Base-by-base conservation (phyloP, 2,888 invertebrate genomes). In the Tuta absoluta region DNA sequence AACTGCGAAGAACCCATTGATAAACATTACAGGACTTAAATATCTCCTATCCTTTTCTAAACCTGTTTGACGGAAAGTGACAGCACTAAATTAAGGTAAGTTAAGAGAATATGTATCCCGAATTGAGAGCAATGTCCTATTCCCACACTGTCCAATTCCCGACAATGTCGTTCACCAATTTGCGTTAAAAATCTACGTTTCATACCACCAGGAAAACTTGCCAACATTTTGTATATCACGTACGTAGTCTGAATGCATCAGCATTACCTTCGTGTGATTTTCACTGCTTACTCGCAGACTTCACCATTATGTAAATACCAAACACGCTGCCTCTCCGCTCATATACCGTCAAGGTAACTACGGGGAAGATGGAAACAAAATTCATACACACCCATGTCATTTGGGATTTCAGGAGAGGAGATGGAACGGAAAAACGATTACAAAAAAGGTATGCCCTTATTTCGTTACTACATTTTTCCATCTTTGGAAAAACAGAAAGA, bases 361-460 rank as follows among this genome's bases (percentile, higher is more conserved):
- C 23, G 1, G 19, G 1, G 11, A 21, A 10, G 23, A 53, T 24
- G 11, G 51, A 53, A 53, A 53, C 51, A 53, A 53, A 23, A 53
- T 53, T 53, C 51, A 53, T 53, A 53, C 23, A 12, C 51, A 53
- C 23, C 3, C 51, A 14, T 53, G 45, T n/a, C 45, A 45, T 45
- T 45, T 45, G 41, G 41, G 41, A 41, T 41, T 41, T 41, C 41
- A n/a, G 14, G 41, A 41, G 14, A 41, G 12, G 41, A 41, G 41
- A 41, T n/a, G 41, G 14, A 14, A 41, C 41, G 41, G 41, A 41
- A 41, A 41, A 41, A 41, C 14, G 41, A 14, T 41, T 41, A 41
- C 41, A 41, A 14, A 41, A 41, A 33, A 33, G 33, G 33, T 1
- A 33, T 33, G 4, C 8, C 1, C 33, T 33, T 33, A 33, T 33